phyloP scores from a whole-genome alignment of 2,113 vertebrate genomes.

The Channa maculata region DNA sequence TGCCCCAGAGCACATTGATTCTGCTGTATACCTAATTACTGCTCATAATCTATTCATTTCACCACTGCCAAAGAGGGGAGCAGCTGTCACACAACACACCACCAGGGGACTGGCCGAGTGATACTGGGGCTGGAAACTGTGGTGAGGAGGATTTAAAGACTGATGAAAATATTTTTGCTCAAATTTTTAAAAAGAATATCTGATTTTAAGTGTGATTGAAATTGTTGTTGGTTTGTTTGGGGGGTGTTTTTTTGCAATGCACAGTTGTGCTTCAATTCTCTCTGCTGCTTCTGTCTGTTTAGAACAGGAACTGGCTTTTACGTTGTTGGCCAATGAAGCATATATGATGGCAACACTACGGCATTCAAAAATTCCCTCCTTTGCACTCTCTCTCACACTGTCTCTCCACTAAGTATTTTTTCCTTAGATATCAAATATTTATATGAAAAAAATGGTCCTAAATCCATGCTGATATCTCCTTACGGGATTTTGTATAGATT shows the following conservation, averaged over 20 bases:
- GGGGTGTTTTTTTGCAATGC: slow-evolving; percentile 6
- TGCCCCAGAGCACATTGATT: slow-evolving; percentile 99
- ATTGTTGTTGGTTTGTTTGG: slow-evolving; percentile 6
- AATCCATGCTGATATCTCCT: slow-evolving; percentile 47
- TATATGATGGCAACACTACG: no score
- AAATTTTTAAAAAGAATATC: neutral
- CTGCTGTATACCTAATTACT: slow-evolving; percentile 99
- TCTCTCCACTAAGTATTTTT: slow-evolving; percentile 35
- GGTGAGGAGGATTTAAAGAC: slow-evolving; percentile 39
- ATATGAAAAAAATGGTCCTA: slow-evolving; percentile 63
- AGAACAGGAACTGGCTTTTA: neutral
- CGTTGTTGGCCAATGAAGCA: no score
- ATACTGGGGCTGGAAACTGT: slow-evolving; percentile 32
- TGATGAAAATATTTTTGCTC: slow-evolving; percentile 30
- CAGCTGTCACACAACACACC: slow-evolving; percentile 92
- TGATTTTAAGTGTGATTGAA: slow-evolving; percentile 34
- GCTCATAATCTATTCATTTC: slow-evolving; percentile 99
- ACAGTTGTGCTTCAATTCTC: slow-evolving; percentile 19
- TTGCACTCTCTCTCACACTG: neutral
- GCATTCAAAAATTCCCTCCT: slow-evolving; percentile 47
- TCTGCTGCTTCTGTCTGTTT: neutral
- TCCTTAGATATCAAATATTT: slow-evolving; percentile 66
- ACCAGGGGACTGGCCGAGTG: slow-evolving; percentile 62
- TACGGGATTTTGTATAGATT: slow-evolving; percentile 30
- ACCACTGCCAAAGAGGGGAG: slow-evolving; percentile 93